phyloP scores from a whole-genome alignment of 2,797 vertebrate species.

The Gouania willdenowi region DNA sequence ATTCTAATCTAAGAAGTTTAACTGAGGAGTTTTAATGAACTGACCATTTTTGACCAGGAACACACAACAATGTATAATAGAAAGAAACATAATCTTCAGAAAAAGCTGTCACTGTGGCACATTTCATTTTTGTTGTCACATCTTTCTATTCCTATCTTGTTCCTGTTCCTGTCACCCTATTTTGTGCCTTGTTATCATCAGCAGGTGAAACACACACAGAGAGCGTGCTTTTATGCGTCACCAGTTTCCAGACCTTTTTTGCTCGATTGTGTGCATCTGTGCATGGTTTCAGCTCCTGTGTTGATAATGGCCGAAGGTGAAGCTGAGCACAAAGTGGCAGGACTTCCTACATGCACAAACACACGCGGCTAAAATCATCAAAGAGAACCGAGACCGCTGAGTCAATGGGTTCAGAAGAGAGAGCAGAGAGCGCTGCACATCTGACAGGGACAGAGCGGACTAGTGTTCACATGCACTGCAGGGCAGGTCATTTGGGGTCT shows the following conservation, averaged over 20 bases:
- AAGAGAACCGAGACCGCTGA: slow-evolving; percentile 27
- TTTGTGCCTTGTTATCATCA: slow-evolving; percentile 12
- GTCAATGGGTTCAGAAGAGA: slow-evolving; percentile 17
- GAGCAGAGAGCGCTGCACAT: slow-evolving; percentile 24
- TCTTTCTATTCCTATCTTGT: not conserved
- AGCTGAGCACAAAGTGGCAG: not conserved
- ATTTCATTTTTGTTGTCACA: slow-evolving; percentile 6
- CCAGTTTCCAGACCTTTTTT: slow-evolving; percentile 38
- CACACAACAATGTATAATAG: too few relatives aligned
- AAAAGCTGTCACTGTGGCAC: slow-evolving; percentile 13
- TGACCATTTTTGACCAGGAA: too few relatives aligned
- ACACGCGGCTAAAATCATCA: slow-evolving; percentile 17
- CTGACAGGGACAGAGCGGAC: slow-evolving; percentile 28
- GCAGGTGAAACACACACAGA: slow-evolving; percentile 32
- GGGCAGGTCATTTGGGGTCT: slow-evolving; percentile 10
- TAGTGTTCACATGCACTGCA: slow-evolving; percentile 21
- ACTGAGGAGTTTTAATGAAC: too few relatives aligned
- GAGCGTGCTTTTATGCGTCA: slow-evolving; percentile 48
- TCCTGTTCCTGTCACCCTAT: not conserved
- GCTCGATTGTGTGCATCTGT: slow-evolving; percentile 23
- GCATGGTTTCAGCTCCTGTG: slow-evolving; percentile 16
- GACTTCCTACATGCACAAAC: not conserved
- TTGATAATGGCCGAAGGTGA: slow-evolving; percentile 29
- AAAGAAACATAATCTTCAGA: too few relatives aligned
- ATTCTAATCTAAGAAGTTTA: too few relatives aligned